A percentile compares a stretch with the other conserved stretches of the same genome.
These are phyloP conservation scores for Arnoldichthys spilopterus DNA, from an alignment of 2,797 vertebrate species.

Conservation along the genomic window DNA sequence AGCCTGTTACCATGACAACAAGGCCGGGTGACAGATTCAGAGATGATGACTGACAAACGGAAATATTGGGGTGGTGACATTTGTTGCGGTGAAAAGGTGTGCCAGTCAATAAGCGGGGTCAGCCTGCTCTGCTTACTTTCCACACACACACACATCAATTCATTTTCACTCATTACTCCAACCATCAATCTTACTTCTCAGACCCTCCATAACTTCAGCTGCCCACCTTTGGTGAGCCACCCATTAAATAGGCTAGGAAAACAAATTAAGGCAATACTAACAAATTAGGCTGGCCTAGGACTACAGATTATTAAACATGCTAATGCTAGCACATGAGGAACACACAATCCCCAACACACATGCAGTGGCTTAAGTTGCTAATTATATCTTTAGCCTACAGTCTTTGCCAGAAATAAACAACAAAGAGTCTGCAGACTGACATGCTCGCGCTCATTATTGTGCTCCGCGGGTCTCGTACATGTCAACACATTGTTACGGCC, in stretches of 20 bases:
- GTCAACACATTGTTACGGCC: conserved; percentile 30
- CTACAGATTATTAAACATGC: not conserved
- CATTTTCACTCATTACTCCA: conserved; percentile 47
- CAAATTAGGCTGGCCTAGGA: not conserved
- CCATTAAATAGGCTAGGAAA: conserved; percentile 25
- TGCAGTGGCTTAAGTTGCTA: not conserved
- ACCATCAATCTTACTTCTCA: conserved; percentile 50
- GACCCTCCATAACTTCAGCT: conserved; percentile 33
- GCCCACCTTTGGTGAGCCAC: conserved; percentile 19
- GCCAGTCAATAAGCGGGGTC: conserved; percentile 18
- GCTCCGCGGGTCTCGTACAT: not conserved
- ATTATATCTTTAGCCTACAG: conserved; percentile 39
- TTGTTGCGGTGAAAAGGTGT: not conserved
- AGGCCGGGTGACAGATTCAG: conserved; percentile 52
- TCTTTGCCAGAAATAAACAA: conserved; percentile 28
- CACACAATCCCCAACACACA: not conserved
- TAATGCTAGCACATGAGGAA: not conserved
- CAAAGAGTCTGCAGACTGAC: conserved; percentile 8
- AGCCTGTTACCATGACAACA: conserved; percentile 62
- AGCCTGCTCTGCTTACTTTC: conserved; percentile 39
- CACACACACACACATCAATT: conserved; percentile 3
- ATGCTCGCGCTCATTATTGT: conserved; percentile 39
- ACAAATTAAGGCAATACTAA: conserved; percentile 26
- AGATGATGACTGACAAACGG: conserved; percentile 38
- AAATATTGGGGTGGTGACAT: conserved; percentile 43